Evolutionary conservation across 1,140 invertebrate species (phyloP).

Genomic region (Formica selysi): DNA sequence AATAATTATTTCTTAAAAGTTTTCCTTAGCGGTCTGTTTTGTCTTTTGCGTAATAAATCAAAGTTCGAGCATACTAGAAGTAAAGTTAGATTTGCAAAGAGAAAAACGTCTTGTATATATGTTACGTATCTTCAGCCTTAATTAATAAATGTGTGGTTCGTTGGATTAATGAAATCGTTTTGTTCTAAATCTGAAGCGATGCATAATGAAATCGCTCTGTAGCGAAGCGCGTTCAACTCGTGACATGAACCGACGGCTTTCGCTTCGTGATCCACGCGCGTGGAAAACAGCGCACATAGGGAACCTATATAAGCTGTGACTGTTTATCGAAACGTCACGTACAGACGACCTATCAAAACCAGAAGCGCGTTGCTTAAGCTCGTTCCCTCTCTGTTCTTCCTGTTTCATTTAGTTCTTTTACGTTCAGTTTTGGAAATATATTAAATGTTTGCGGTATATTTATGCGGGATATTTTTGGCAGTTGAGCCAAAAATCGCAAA

Average conservation of each 20-base stretch:
- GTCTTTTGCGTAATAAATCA: neutral
- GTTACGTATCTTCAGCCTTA: neutral
- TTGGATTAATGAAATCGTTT: conserved; percentile 46
- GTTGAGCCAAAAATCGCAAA: neutral
- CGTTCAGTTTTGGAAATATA: conserved; percentile 29
- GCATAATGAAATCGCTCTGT: conserved; percentile 45
- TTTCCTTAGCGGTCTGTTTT: neutral
- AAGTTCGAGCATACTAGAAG: neutral
- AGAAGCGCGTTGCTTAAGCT: conserved; percentile 71
- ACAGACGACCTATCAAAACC: conserved; percentile 79
- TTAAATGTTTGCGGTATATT: conserved; percentile 15
- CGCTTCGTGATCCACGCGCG: conserved; percentile 69
- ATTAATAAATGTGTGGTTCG: conserved; percentile 15
- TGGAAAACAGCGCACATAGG: conserved; percentile 20
- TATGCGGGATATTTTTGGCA: conserved; percentile 18
- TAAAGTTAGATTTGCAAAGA: too few relatives aligned
- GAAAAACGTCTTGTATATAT: neutral
- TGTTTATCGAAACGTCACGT: conserved; percentile 80
- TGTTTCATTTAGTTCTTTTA: conserved; percentile 37
- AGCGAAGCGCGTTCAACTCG: conserved; percentile 38
- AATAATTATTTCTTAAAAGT: neutral
- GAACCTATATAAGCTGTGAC: conserved; percentile 75
- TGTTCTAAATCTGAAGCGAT: conserved; percentile 27
- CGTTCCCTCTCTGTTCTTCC: conserved; percentile 67
- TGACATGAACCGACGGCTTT: conserved; percentile 50